Evolutionary conservation across 1,140 invertebrate genomes (phyloP).

Genomic region (Adelges cooleyi): DNA sequence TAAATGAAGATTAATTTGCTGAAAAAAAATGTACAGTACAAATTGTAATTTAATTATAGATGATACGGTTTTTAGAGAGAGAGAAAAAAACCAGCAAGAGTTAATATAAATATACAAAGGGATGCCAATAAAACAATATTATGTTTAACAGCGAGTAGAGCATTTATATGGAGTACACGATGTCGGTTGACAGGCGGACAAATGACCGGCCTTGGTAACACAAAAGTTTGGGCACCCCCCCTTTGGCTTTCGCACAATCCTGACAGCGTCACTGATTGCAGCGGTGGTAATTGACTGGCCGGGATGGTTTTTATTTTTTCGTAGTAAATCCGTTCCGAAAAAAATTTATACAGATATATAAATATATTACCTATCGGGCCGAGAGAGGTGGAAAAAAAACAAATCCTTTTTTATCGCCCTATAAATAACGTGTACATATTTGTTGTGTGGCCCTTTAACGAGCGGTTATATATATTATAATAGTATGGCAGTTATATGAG

Average conservation of each 20-base stretch:
- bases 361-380: too few species aligned
- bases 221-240: constrained; percentile 15
- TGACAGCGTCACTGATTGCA: constrained; percentile 16
- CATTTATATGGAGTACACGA: too few species aligned
- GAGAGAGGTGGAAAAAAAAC: not conserved
- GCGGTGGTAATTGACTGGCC: constrained; percentile 18
- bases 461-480: not conserved
- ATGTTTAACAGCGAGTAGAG: too few species aligned
- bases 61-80: too few species aligned
- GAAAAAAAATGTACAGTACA: too few species aligned
- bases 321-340: constrained; percentile 13
- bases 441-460: constrained; percentile 24
- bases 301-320: not conserved
- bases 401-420: constrained; percentile 28
- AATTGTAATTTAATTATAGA: too few species aligned
- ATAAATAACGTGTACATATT: constrained; percentile 27
- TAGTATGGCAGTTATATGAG: too few species aligned
- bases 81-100: too few species aligned
- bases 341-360: too few species aligned
- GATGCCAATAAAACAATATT: too few species aligned
- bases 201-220: not conserved
- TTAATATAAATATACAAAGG: too few species aligned
- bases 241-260: constrained; percentile 3
- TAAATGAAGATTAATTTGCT: too few species aligned
- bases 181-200: not conserved